These are phyloP conservation scores for Puma concolor DNA, from an alignment of 2,113 vertebrate genomes.

Conservation along the genomic window DNA sequence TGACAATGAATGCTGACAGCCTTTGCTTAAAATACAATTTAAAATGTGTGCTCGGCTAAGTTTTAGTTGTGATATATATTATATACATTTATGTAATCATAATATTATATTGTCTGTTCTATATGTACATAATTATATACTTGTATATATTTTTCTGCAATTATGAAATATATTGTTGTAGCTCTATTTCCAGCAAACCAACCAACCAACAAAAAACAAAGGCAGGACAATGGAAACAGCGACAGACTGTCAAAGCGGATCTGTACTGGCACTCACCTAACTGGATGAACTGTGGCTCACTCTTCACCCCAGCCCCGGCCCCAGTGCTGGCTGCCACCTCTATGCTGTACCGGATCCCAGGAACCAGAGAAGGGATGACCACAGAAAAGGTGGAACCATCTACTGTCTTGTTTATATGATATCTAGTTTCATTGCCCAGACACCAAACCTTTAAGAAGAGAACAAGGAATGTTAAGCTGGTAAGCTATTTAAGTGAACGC, in stretches of 20 bases:
- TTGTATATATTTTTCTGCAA: neutral
- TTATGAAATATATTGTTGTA: neutral
- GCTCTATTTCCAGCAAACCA: neutral
- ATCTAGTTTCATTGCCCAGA: conserved; percentile 96
- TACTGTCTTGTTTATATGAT: conserved; percentile 97
- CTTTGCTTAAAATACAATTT: neutral
- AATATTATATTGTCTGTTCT: neutral
- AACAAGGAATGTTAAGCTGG: neutral
- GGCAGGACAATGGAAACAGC: neutral
- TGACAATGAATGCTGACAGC: neutral
- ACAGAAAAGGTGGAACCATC: conserved; percentile 94
- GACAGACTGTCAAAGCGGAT: neutral
- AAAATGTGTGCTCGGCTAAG: neutral
- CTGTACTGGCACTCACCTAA: conserved; percentile 88
- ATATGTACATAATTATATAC: neutral
- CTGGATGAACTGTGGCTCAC: conserved; percentile 94
- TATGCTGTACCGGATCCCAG: conserved; percentile 95
- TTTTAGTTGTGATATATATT: neutral
- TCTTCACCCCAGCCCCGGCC: conserved; percentile 95
- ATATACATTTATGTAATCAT: neutral
- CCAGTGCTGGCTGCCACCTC: conserved; percentile 96
- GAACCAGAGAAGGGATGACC: conserved; percentile 93
- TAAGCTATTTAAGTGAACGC: neutral
- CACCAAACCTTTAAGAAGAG: conserved; percentile 93
- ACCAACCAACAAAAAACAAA: neutral